phyloP scores from a whole-genome alignment of 1,140 invertebrate genomes.

The Dolichoris vasculosae region DNA sequence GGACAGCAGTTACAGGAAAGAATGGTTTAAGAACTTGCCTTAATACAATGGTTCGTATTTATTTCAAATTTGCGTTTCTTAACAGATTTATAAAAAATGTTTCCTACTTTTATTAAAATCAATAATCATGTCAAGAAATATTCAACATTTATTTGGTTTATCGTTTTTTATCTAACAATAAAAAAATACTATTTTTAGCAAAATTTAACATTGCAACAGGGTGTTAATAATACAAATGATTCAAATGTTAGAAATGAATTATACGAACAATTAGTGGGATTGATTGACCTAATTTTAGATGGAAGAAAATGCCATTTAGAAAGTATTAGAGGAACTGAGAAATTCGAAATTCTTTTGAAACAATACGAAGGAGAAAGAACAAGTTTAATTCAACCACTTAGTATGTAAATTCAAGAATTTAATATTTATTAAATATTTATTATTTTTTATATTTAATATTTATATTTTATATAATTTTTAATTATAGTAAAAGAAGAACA shows the following conservation, averaged over 20 bases:
- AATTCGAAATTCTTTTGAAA: slow-evolving; percentile 77
- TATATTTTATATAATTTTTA: slow-evolving; percentile 41
- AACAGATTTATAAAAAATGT: neutral
- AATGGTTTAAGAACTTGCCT: slow-evolving; percentile 76
- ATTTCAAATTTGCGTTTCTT: slow-evolving; percentile 19
- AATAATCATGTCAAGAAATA: neutral
- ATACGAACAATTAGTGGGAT: slow-evolving; percentile 81
- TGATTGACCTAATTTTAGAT: slow-evolving; percentile 86
- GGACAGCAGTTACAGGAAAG: slow-evolving; percentile 78
- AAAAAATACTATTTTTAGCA: slow-evolving; percentile 65
- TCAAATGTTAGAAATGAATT: slow-evolving; percentile 75
- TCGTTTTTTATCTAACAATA: neutral
- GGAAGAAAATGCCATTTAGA: slow-evolving; percentile 83
- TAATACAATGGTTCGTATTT: slow-evolving; percentile 70
- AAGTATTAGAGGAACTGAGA: slow-evolving; percentile 78
- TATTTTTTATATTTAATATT: slow-evolving; percentile 40
- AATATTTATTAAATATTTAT: neutral
- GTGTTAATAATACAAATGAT: slow-evolving; percentile 75
- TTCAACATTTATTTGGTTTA: no score
- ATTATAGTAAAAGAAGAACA: slow-evolving; percentile 83
- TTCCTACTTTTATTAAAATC: neutral
- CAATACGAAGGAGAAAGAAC: slow-evolving; percentile 81
- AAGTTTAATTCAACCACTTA: slow-evolving; percentile 78
- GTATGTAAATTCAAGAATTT: slow-evolving; percentile 62
- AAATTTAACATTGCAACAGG: slow-evolving; percentile 77